Evolutionary conservation across 2,888 invertebrate species (phyloP), one percentile per base, ranked within the genome.

Genomic region (Chrysina gloriosa): DNA sequence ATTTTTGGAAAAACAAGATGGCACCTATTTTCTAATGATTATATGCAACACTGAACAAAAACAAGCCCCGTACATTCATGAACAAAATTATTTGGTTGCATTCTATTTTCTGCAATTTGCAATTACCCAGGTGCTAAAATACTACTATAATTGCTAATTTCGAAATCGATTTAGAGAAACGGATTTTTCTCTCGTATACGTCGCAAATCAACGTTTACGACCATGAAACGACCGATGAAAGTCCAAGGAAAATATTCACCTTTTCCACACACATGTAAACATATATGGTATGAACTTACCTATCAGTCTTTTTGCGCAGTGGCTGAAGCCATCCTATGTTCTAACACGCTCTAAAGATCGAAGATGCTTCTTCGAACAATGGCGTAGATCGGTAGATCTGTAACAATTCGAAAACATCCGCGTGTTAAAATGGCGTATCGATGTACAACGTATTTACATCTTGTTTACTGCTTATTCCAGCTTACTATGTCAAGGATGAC

Each of bases 241-340:
- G n/a, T n/a, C n/a, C n/a, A n/a, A n/a, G n/a, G n/a, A n/a, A n/a
- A n/a, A n/a, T n/a, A n/a, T n/a, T n/a, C n/a, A n/a, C n/a, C n/a
- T n/a, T n/a, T n/a, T n/a, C n/a, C n/a, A n/a, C n/a, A n/a, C n/a
- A n/a, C n/a, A n/a, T n/a, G n/a, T n/a, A 39, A 39, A 16, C 2
- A 63, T 14, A 42, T 61, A 9, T 45, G n/a, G n/a, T n/a, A 39
- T n/a, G n/a, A 16, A 39, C 56, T 58, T 65, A 69, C 68, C 68
- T 65, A 61, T 65, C 27, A 65, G 39, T 34, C 68, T 48, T 65
- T 69, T 34, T 69, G 25, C 9, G 64, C 27, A 36, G 65, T 61
- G 21, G 68, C 68, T 45, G 68, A 69, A 34, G 65, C 68, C 68
- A 69, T 69, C n/a, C 54, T 68, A 56, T 34, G 34, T 63, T 19